Evolutionary conservation across 2,888 invertebrate species (phyloP), one percentile per base, ranked within the genome.

Genomic region (Leptura quadrifasciata): DNA sequence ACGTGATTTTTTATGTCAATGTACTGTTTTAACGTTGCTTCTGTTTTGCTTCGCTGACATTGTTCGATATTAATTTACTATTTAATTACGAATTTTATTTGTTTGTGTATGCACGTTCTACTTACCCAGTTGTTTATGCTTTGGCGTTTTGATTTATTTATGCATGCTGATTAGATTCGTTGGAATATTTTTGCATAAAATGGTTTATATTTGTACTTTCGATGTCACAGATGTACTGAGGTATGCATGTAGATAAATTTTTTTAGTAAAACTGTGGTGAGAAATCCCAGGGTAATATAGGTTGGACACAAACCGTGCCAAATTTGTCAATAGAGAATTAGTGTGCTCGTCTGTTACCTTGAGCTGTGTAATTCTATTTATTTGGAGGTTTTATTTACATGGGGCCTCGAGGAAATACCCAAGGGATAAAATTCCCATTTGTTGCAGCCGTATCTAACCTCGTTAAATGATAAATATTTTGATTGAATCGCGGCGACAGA

Each of bases 1-100:
- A 86, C 84, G 83, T 84, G 84, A 85, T 84, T 85, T 86, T 86
- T 85, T 86, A 82, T 85, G 85, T 85, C 84, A 85, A 83, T 83
- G 85, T 81, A 85, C 84, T 82, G 77, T 75, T 80, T 74, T 74
- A 75, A 75, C 74, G 54, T 47, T 64, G 54, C 69, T 72, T 35
- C 24, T 24, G 39, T 10, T n/a, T 63, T 63, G 63, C 63, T 63
- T 58, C 21, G 65, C 27, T 54, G 12, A 17, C 58, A 18, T 18
- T 35, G 12, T 35, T 17, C 35, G 57, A 17, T 55, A 52, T 10
- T 27, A 54, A 17, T 52, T 52, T 20, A 12, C 20, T 4, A 12
- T 65, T 20, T 24, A 65, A 65, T 65, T 65, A 65, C 24, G 24
- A 24, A 54, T 54, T 54, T 52, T 65, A 65, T n/a, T 24, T 47